Evolutionary conservation across 2,888 invertebrate genomes (phyloP).

Genomic region (Arenicola marina): DNA sequence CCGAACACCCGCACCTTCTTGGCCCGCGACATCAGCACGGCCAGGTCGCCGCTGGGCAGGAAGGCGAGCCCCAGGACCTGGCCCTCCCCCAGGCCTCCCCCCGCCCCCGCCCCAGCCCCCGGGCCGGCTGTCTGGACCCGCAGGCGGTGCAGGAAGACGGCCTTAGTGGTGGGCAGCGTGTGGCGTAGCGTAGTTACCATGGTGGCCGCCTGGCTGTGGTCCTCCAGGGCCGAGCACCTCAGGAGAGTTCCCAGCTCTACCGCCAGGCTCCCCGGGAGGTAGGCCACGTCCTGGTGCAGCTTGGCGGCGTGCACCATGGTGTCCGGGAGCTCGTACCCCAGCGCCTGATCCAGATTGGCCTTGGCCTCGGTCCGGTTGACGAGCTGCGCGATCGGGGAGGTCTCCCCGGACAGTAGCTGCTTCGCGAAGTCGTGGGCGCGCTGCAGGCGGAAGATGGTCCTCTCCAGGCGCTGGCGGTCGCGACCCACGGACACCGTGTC

Average conservation of each 20-base stretch:
- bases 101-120: neutral
- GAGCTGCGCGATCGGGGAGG: conserved; percentile 32
- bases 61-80: conserved; percentile 19
- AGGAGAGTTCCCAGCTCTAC: conserved; percentile 23
- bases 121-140: conserved; percentile 10
- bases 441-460: conserved; percentile 26
- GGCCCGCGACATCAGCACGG: conserved; percentile 10
- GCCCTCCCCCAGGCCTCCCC: conserved; percentile 13
- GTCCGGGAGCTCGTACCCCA: conserved; percentile 29
- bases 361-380: conserved; percentile 29
- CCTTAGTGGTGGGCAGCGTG: conserved; percentile 17
- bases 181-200: conserved; percentile 13
- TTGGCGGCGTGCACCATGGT: conserved; percentile 21
- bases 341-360: conserved; percentile 23
- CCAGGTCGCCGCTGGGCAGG: conserved; percentile 21
- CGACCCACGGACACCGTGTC: conserved; percentile 25
- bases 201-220: neutral
- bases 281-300: conserved; percentile 23
- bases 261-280: conserved; percentile 19
- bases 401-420: conserved; percentile 26
- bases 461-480: conserved; percentile 27
- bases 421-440: conserved; percentile 30
- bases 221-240: conserved; percentile 8
- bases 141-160: conserved; percentile 24
- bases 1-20: conserved; percentile 28